phyloP scores from a whole-genome alignment of 2,113 vertebrate species.

The Sigmodon hispidus region DNA sequence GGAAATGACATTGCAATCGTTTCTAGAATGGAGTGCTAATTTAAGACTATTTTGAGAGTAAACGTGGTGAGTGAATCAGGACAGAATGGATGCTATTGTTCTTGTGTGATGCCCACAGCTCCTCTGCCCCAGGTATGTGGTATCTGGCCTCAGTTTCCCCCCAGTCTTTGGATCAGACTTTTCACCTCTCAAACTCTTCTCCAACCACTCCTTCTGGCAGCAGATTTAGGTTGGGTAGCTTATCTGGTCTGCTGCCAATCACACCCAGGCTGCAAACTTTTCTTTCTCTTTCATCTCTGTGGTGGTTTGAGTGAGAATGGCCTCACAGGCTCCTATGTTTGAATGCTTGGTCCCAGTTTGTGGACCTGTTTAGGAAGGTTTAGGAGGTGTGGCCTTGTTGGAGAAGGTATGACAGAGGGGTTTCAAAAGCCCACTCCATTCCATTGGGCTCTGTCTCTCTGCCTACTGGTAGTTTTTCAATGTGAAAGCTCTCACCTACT shows the following conservation, averaged over 20 bases:
- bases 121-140: neutral
- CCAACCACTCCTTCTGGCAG: neutral
- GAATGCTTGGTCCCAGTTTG: neutral
- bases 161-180: neutral
- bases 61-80: neutral
- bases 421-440: neutral
- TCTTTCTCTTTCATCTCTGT: neutral
- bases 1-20: neutral
- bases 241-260: no score
- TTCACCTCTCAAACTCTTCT: neutral
- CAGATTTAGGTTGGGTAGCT: neutral
- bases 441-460: neutral
- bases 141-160: neutral
- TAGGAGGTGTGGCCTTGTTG: neutral
- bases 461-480: no score
- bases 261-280: neutral
- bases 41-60: neutral
- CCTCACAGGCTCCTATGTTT: neutral
- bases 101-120: neutral
- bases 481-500: neutral
- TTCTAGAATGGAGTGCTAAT: neutral
- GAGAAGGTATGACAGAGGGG: no score
- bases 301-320: neutral
- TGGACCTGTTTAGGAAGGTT: neutral
- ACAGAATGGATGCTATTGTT: neutral